Evolutionary conservation across 2,888 invertebrate genomes (phyloP).

Genomic region (Chymomyza fuscimana): DNA sequence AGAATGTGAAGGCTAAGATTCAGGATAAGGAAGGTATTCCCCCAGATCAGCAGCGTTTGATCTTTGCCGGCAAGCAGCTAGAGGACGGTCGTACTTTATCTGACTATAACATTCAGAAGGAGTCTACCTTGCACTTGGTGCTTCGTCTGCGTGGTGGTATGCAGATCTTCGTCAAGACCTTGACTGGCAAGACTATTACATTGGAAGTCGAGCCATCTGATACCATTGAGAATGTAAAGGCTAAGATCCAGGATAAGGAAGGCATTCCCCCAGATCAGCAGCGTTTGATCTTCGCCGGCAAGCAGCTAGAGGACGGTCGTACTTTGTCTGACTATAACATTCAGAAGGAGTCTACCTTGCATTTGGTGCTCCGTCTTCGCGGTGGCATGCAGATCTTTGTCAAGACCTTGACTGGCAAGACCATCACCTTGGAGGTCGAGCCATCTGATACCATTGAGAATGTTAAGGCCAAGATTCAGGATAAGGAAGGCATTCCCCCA

Average conservation of each 20-base stretch:
- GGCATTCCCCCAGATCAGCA: constrained; percentile 71
- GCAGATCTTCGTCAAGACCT: constrained; percentile 69
- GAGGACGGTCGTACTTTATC: constrained; percentile 74
- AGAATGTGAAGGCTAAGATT: constrained; percentile 30
- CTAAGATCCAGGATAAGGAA: constrained; percentile 57
- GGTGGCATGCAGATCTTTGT: constrained; percentile 39
- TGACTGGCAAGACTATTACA: constrained; percentile 67
- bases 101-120: constrained; percentile 75
- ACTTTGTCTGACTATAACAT: constrained; percentile 53
- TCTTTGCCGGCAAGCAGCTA: constrained; percentile 73
- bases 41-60: constrained; percentile 75
- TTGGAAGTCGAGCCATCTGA: constrained; percentile 59
- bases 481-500: constrained; percentile 75
- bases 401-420: constrained; percentile 70
- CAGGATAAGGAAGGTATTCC: constrained; percentile 75
- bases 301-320: constrained; percentile 64
- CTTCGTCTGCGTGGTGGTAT: constrained; percentile 68
- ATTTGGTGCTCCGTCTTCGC: constrained; percentile 63
- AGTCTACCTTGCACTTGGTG: constrained; percentile 71
- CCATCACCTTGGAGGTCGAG: constrained; percentile 73
- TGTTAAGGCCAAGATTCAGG: constrained; percentile 37
- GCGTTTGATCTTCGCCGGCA: constrained; percentile 70
- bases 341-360: constrained; percentile 54
- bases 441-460: constrained; percentile 67
- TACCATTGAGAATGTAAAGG: constrained; percentile 19